Base-by-base conservation (phyloP, 2,113 vertebrate species). In the Cryptotis parvus region DNA sequence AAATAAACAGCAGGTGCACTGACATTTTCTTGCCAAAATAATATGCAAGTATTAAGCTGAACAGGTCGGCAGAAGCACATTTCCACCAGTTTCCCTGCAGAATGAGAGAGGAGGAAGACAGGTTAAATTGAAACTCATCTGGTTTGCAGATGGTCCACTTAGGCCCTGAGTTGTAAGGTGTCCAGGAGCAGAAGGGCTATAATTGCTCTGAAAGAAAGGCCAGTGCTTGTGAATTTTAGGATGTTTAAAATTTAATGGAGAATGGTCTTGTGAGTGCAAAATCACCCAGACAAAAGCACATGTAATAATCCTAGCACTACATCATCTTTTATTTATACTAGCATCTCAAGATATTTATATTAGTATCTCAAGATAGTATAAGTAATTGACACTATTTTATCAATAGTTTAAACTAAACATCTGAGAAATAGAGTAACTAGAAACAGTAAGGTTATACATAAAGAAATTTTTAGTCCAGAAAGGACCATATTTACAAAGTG, bases 1-100 rank as follows among this genome's bases (percentile, higher is more conserved):
- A 81, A 84, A 91, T 33, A 61, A 94, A 69, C 26, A 84, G 76
- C 86, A 89, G 90, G 75, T 83, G 79, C 35, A 24, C 12, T 41
- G 52, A 37, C 35, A 45, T 72, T 91, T 80, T 74, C 78, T 88
- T 75, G 86, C 76, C 86, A 76, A 84, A 41, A 41, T 72, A 61
- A 87, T 61, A 79, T 37, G 78, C 35, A 69, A 41, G 1, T 43
- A 33, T 49, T 74, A 84, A 78, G 10, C 37, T 4, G 29, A 89
- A 52, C 26, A 41, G 43, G 83, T 86, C 35, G 63, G 45, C 61
- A 16, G 15, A 66, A 22, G 26, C 41, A 1, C 52, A 22, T 11
- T 63, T 41, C 73, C 22, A 2, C 52, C 0, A 6, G 18, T 41
- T 82, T 45, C 61, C 33, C 29, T n/a, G 69, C 52, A 72, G 49